Base-by-base conservation (phyloP, 1,140 invertebrate genomes). In the Drosophila leontia region DNA sequence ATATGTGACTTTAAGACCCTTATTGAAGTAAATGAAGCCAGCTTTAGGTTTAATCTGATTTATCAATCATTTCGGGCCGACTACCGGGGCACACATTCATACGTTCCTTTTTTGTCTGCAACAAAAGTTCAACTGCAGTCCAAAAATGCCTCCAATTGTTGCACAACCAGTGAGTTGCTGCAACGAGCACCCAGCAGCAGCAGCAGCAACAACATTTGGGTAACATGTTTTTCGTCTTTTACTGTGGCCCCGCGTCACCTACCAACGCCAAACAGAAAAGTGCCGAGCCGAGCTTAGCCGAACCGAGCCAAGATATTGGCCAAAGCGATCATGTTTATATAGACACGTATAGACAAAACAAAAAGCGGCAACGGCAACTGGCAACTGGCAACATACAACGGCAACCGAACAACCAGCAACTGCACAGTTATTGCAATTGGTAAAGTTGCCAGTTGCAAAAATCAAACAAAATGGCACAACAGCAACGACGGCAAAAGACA, bases 311-410 rank as follows among this genome's bases (percentile, higher is more conserved):
- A 88, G 53, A 88, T 90, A 88, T 88, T 88, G 84, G 84, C 78
- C 85, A 88, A 84, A 84, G 83, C 78, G 58, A 85, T 90, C 81
- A 88, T 87, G 84, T 88, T 87, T 87, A 80, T 88, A 75, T 68
- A 88, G 81, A 84, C 82, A 87, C 77, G 82, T 80, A 88, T 47
- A 80, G 69, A 71, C 48, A 74, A 60, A 67, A 57, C 50, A 55
- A 48, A 41, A 58, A 50, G 39, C 53, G 19, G 26, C 71, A 58
- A 57, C 57, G 45, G 47, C 59, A 53, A 70, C 29, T 26, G n/a
- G 29, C 47, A 48, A 35, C 47, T 37, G 19, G 32, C 70, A 64
- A 64, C 62, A 50, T 17, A 44, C 50, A 57, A 62, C 60, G 62
- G 42, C 39, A 51, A 53, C 39, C 35, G 42, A 64, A 13, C 60